Conservation (phyloP, 2,888 invertebrate species). For the Drosophila paracracens region DNA sequence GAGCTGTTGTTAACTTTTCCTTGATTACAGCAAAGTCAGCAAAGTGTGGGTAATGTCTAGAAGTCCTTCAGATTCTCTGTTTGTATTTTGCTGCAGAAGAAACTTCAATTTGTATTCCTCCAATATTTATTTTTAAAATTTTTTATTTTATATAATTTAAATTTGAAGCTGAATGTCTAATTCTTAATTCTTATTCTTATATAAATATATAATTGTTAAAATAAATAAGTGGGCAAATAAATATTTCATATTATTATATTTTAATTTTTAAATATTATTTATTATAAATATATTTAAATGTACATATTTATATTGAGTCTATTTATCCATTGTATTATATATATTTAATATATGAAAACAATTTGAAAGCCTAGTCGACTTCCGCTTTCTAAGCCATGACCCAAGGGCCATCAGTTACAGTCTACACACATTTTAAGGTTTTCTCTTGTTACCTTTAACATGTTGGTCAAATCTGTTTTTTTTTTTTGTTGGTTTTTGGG, state of each 20-base stretch:
- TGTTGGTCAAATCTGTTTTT: slow-evolving; percentile 21
- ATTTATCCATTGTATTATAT: neutral
- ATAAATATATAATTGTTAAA: no score
- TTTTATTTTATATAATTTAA: neutral
- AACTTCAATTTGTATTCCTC: neutral
- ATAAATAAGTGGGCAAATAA: no score
- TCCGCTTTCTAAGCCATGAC: slow-evolving; percentile 52
- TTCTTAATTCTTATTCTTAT: no score
- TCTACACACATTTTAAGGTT: slow-evolving; percentile 34
- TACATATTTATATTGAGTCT: neutral
- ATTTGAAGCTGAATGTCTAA: neutral
- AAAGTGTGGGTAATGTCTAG: neutral
- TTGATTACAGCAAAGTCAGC: neutral
- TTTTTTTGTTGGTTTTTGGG: neutral
- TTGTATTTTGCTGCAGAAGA: neutral
- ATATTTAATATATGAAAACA: neutral
- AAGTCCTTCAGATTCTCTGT: neutral
- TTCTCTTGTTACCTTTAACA: slow-evolving; percentile 46
- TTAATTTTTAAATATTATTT: no score
- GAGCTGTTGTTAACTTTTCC: neutral
- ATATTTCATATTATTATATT: no score
- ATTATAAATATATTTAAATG: no score
- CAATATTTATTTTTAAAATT: neutral
- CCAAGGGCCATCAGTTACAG: slow-evolving; percentile 14
- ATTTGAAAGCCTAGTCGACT: slow-evolving; percentile 15